These are phyloP conservation scores for Gambusia yucatana DNA, from an alignment of 2,797 vertebrate species.

Conservation along the genomic window DNA sequence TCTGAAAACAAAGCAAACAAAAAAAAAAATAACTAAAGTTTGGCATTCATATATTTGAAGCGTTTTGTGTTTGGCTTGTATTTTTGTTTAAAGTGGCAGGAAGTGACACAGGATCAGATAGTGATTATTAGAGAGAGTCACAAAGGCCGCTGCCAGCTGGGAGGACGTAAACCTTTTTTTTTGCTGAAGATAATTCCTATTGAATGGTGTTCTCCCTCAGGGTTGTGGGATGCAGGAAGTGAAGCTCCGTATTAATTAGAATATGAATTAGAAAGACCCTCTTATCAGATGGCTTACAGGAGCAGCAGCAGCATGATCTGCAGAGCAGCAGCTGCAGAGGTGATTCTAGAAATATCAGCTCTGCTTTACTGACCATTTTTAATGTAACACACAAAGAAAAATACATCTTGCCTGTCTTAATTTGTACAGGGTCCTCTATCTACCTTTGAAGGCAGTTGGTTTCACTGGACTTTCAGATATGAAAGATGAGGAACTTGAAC, in stretches of 20 bases:
- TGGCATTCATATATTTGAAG: not conserved
- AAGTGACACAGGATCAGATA: conserved; percentile 53
- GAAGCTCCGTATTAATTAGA: conserved; percentile 82
- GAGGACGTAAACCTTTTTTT: conserved; percentile 52
- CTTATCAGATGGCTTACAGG: conserved; percentile 76
- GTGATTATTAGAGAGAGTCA: conserved; percentile 35
- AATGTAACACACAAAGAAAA: conserved; percentile 1
- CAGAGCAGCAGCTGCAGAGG: conserved; percentile 38
- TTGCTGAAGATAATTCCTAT: conserved; percentile 70
- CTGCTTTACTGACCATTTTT: conserved; percentile 2
- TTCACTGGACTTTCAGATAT: not conserved
- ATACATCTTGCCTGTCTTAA: not conserved
- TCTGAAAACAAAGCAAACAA: not conserved
- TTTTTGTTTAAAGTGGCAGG: conserved; percentile 51
- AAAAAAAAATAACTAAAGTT: not conserved
- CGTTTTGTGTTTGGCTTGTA: conserved; percentile 16
- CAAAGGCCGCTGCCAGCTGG: conserved; percentile 47
- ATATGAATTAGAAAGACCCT: conserved; percentile 79
- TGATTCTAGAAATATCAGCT: conserved; percentile 39
- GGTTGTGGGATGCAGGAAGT: conserved; percentile 72
- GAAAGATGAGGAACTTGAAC: not conserved
- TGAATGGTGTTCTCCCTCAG: conserved; percentile 74
- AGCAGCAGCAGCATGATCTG: conserved; percentile 62
- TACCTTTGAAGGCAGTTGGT: not conserved
- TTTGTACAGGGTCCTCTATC: not conserved